A percentile compares a stretch with the other conserved stretches of the same genome.
phyloP scores from a whole-genome alignment of 2,113 vertebrate species.

The Thamnophis sirtalis region DNA sequence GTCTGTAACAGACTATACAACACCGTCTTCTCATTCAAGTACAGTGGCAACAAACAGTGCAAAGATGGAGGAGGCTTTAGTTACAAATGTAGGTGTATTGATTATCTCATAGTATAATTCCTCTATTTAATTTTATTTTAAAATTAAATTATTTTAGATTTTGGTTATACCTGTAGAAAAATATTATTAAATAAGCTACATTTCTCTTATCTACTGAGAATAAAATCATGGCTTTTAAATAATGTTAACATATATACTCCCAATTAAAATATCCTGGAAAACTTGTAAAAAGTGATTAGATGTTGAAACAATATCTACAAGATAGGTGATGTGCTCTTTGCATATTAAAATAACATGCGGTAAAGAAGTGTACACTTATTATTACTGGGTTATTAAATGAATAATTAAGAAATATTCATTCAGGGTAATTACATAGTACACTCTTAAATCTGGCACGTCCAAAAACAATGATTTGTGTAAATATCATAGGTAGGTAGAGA shows the following conservation, averaged over 20 bases:
- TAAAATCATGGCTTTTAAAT: neutral
- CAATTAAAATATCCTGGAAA: neutral
- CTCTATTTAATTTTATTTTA: neutral
- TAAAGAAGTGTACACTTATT: neutral
- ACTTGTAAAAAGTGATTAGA: neutral
- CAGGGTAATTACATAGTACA: neutral
- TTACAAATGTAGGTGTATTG: conserved; percentile 85
- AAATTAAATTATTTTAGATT: conserved; percentile 26
- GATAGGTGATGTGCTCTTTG: neutral
- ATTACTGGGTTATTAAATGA: neutral
- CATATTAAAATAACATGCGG: neutral
- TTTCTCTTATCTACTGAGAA: neutral
- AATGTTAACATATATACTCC: neutral
- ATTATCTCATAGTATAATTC: neutral
- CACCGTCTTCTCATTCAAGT: conserved; percentile 91
- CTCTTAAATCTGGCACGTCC: neutral
- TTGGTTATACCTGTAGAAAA: conserved; percentile 12
- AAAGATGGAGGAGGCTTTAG: conserved; percentile 94
- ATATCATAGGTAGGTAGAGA: neutral
- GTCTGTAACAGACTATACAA: conserved; percentile 95
- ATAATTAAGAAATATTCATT: neutral
- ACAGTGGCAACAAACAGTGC: conserved; percentile 84
- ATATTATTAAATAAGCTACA: conserved; percentile 12
- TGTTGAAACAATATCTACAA: neutral
- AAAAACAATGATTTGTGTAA: neutral